These are phyloP conservation scores for Gobio gobio DNA, from an alignment of 2,113 vertebrate genomes.

Conservation along the genomic window DNA sequence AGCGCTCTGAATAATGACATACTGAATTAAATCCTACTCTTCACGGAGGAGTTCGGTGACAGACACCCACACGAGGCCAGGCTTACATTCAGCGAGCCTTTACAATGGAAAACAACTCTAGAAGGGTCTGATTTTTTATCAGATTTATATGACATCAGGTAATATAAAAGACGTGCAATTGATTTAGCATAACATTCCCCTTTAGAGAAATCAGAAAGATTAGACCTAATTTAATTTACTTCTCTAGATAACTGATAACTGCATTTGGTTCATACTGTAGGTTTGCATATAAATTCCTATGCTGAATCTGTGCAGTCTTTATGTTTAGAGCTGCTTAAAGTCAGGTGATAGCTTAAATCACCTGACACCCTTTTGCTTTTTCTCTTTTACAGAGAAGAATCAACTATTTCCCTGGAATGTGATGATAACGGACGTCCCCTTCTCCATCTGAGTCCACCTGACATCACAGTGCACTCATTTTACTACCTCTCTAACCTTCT, in stretches of 20 bases:
- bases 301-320: too few species aligned
- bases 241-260: not conserved
- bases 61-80: slow-evolving; percentile 80
- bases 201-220: not conserved
- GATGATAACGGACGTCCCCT: slow-evolving; percentile 77
- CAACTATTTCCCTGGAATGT: slow-evolving; percentile 78
- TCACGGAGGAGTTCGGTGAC: slow-evolving; percentile 77
- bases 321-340: too few species aligned
- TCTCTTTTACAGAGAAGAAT: slow-evolving; percentile 70
- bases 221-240: not conserved
- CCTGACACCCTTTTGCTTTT: slow-evolving; percentile 6
- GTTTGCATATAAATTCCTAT: not conserved
- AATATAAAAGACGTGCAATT: slow-evolving; percentile 52
- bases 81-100: slow-evolving; percentile 83
- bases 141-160: slow-evolving; percentile 80
- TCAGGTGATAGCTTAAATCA: too few species aligned
- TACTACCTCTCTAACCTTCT: slow-evolving; percentile 80
- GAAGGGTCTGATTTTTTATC: slow-evolving; percentile 76
- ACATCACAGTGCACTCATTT: slow-evolving; percentile 80
- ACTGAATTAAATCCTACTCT: slow-evolving; percentile 80
- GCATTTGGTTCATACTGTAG: not conserved
- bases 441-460: slow-evolving; percentile 75
- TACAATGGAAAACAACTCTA: slow-evolving; percentile 84
- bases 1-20: slow-evolving; percentile 82
- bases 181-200: not conserved